A percentile compares a stretch with the other conserved stretches of the same genome.
phyloP scores from a whole-genome alignment of 2,113 vertebrate species.

The Peucedramus taeniatus region DNA sequence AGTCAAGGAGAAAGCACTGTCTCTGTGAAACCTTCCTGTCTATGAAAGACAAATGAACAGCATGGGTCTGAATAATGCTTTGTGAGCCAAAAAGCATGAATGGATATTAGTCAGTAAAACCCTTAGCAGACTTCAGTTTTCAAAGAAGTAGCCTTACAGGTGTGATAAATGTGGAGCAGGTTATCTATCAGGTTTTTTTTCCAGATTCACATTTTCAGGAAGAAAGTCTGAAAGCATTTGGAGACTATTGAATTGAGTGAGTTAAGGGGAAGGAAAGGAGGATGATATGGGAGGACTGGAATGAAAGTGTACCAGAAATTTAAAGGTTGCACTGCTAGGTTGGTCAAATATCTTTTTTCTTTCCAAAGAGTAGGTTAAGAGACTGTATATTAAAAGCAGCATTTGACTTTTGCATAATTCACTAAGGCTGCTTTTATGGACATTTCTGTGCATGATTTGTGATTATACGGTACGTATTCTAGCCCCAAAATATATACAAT shows the following conservation, averaged over 20 bases:
- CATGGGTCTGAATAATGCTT: neutral
- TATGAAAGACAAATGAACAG: neutral
- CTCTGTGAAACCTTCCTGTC: neutral
- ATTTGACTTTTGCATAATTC: neutral
- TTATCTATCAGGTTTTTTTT: neutral
- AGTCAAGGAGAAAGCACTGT: neutral
- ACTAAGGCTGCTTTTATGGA: neutral
- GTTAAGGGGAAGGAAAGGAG: neutral
- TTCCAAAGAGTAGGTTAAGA: neutral
- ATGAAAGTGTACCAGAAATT: neutral
- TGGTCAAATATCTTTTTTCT: neutral
- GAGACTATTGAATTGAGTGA: neutral
- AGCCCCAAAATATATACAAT: neutral
- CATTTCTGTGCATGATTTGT: neutral
- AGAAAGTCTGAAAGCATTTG: neutral
- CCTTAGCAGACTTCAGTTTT: neutral
- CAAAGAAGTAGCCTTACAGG: neutral
- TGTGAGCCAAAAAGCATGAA: neutral
- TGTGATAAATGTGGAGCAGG: neutral
- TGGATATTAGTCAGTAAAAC: neutral
- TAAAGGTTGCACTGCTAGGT: neutral
- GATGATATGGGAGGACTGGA: neutral
- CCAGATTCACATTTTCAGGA: neutral
- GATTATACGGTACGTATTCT: neutral
- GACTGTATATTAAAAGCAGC: neutral